These are phyloP conservation scores for Procambarus virginalis DNA, from an alignment of 1,140 invertebrate species.

Conservation along the genomic window DNA sequence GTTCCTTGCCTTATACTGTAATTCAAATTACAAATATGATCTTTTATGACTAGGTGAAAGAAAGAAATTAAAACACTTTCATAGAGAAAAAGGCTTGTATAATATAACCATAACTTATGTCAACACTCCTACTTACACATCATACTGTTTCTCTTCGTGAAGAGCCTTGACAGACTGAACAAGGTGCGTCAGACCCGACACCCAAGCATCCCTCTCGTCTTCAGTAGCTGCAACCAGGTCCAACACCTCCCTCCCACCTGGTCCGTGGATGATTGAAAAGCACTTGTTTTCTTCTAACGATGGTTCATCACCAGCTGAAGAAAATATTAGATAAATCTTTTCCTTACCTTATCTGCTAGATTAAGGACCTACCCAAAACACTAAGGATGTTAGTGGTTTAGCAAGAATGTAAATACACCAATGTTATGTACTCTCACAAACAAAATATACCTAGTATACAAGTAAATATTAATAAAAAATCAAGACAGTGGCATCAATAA, in stretches of 20 bases:
- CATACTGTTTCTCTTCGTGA: constrained; percentile 72
- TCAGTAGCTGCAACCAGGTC: constrained; percentile 75
- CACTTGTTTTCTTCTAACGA: constrained; percentile 75
- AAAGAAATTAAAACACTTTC: too few relatives aligned
- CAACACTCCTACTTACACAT: constrained; percentile 69
- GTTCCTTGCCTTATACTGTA: too few relatives aligned
- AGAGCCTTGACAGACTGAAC: constrained; percentile 72
- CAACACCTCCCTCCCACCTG: constrained; percentile 69
- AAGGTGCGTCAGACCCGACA: constrained; percentile 74
- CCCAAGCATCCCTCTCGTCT: constrained; percentile 75
- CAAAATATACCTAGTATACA: too few relatives aligned
- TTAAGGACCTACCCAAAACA: background rate
- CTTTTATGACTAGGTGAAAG: too few relatives aligned
- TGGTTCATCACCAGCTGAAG: constrained; percentile 21
- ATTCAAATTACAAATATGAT: too few relatives aligned
- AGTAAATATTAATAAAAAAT: too few relatives aligned
- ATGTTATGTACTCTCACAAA: too few relatives aligned
- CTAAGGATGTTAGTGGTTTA: background rate
- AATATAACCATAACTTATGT: background rate
- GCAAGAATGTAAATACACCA: too few relatives aligned
- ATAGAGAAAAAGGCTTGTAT: background rate
- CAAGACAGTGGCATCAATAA: too few relatives aligned
- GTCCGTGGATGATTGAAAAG: constrained; percentile 76
- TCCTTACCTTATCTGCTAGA: too few relatives aligned
- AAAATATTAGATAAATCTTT: background rate